These are phyloP conservation scores for Drosophila baimaii DNA, from an alignment of 1,140 invertebrate species.

Conservation along the genomic window DNA sequence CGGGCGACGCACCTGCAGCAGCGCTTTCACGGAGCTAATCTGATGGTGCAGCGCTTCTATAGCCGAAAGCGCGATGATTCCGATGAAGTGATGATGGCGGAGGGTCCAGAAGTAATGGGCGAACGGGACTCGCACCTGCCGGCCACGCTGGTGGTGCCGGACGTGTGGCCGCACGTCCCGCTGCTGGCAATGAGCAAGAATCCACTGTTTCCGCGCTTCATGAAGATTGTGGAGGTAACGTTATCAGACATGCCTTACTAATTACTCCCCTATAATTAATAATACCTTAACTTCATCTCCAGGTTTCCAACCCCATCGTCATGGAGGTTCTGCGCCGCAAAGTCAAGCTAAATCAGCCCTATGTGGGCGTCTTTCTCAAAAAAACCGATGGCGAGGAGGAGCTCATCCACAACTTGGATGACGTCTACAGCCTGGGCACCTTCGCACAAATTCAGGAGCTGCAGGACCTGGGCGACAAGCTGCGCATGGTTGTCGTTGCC, in stretches of 20 bases:
- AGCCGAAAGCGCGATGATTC: conserved; percentile 57
- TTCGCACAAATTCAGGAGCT: conserved; percentile 99
- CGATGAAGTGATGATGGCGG: conserved; percentile 46
- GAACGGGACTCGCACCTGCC: conserved; percentile 87
- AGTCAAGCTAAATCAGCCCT: conserved; percentile 98
- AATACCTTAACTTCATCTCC: neutral
- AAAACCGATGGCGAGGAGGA: conserved; percentile 96
- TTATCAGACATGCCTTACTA: neutral
- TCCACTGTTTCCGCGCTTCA: conserved; percentile 99
- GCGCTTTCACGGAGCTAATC: conserved; percentile 33
- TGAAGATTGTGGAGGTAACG: conserved; percentile 97
- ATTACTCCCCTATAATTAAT: neutral
- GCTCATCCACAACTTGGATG: conserved; percentile 92
- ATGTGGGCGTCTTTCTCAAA: conserved; percentile 98
- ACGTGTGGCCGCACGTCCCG: conserved; percentile 97
- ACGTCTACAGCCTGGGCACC: conserved; percentile 96
- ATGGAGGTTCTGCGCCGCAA: conserved; percentile 97
- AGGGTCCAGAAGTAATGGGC: conserved; percentile 44
- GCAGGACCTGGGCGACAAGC: conserved; percentile 96
- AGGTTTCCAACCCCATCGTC: conserved; percentile 94
- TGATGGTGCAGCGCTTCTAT: conserved; percentile 55
- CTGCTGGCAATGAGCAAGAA: conserved; percentile 97
- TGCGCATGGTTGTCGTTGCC: conserved; percentile 96
- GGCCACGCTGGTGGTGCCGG: conserved; percentile 96
- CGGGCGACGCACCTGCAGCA: conserved; percentile 26